phyloP scores from a whole-genome alignment of 2,888 invertebrate genomes.

The Patella depressa region DNA sequence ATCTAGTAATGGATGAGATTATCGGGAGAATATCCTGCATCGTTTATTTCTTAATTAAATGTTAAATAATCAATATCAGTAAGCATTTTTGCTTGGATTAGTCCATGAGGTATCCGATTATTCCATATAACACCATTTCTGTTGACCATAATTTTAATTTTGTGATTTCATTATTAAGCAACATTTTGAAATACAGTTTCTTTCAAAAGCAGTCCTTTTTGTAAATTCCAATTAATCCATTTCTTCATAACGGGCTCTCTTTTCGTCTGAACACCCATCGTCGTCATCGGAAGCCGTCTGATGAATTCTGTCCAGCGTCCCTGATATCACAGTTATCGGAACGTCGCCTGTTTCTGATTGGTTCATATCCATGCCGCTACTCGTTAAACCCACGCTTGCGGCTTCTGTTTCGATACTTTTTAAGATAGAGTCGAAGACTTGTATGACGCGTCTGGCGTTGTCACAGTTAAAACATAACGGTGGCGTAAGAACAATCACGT shows the following conservation, averaged over 20 bases:
- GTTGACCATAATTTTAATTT: too few relatives aligned
- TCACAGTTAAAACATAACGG: constrained; percentile 66
- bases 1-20: too few relatives aligned
- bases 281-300: constrained; percentile 41
- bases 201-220: too few relatives aligned
- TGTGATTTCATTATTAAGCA: too few relatives aligned
- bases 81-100: too few relatives aligned
- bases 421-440: constrained; percentile 53
- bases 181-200: too few relatives aligned
- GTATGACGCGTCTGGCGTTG: constrained; percentile 57
- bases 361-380: constrained; percentile 17
- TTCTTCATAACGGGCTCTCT: constrained; percentile 54
- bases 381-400: constrained; percentile 31
- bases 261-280: constrained; percentile 41
- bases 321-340: constrained; percentile 31
- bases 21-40: too few relatives aligned
- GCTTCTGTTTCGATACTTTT: constrained; percentile 43
- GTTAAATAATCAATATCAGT: too few relatives aligned
- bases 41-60: too few relatives aligned
- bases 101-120: too few relatives aligned
- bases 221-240: constrained; percentile 44
- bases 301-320: not conserved
- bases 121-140: too few relatives aligned
- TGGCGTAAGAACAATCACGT: constrained; percentile 57
- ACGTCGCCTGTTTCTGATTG: constrained; percentile 14